Conservation (phyloP, 1,140 invertebrate species). For the Bombus fervidus region DNA sequence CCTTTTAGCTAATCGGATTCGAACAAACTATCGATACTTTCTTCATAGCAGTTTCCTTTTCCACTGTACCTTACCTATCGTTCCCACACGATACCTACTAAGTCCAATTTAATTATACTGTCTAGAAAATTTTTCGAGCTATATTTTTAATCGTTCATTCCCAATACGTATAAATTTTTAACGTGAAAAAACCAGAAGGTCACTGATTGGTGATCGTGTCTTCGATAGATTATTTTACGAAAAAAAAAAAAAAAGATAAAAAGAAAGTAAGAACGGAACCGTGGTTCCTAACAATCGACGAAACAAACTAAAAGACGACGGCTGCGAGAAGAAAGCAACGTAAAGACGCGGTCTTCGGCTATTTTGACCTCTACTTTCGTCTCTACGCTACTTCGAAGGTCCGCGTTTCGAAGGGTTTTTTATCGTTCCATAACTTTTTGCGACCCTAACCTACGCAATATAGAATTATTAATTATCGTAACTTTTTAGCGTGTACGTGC, state of each 20-base stretch:
- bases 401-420: constrained; percentile 39
- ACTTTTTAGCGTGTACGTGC: constrained; percentile 34
- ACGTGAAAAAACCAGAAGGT: background rate
- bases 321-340: constrained; percentile 1
- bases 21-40: background rate
- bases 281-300: background rate
- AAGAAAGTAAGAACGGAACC: background rate
- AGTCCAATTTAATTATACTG: background rate
- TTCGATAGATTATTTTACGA: background rate
- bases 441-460: constrained; percentile 33
- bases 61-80: background rate
- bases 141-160: constrained; percentile 8
- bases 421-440: constrained; percentile 43
- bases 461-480: constrained; percentile 36
- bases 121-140: background rate
- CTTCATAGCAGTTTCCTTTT: background rate
- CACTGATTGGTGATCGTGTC: background rate
- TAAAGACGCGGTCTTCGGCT: background rate
- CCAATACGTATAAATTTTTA: background rate
- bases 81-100: background rate
- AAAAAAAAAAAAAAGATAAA: background rate
- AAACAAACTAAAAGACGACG: background rate
- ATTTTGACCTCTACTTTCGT: constrained; percentile 32
- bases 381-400: constrained; percentile 25
- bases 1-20: background rate